Conservation (phyloP, 2,113 vertebrate genomes). For the Electrona antarctica region DNA sequence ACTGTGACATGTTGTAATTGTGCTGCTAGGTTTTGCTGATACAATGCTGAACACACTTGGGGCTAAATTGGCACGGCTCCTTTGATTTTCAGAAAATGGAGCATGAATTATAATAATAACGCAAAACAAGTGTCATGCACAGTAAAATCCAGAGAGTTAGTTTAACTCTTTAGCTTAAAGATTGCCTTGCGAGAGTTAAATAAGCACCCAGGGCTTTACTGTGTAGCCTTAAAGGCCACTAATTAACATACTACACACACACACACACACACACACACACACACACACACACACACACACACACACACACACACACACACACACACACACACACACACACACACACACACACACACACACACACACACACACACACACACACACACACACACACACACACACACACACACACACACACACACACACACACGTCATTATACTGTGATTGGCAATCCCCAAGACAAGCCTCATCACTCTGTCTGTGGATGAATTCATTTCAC, state of each 20-base stretch:
- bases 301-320: not conserved
- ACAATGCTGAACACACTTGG: slow-evolving; percentile 68
- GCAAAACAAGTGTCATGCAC: slow-evolving; percentile 67
- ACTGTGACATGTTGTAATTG: slow-evolving; percentile 68
- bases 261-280: slow-evolving; percentile 31
- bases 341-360: not conserved
- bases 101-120: slow-evolving; percentile 56
- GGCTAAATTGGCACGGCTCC: slow-evolving; percentile 58
- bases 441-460: slow-evolving; percentile 52
- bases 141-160: too few species aligned
- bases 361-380: too few species aligned
- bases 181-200: too few species aligned
- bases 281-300: slow-evolving; percentile 34
- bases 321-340: not conserved
- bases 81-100: slow-evolving; percentile 64
- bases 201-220: too few species aligned
- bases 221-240: slow-evolving; percentile 63
- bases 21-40: slow-evolving; percentile 68
- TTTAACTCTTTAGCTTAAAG: too few species aligned
- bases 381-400: not conserved
- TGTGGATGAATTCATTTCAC: slow-evolving; percentile 39
- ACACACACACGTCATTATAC: slow-evolving; percentile 19
- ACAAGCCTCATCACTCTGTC: slow-evolving; percentile 35
- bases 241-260: slow-evolving; percentile 67
- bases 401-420: not conserved